Conservation (phyloP, 2,113 vertebrate genomes). For the Cebus imitator region DNA sequence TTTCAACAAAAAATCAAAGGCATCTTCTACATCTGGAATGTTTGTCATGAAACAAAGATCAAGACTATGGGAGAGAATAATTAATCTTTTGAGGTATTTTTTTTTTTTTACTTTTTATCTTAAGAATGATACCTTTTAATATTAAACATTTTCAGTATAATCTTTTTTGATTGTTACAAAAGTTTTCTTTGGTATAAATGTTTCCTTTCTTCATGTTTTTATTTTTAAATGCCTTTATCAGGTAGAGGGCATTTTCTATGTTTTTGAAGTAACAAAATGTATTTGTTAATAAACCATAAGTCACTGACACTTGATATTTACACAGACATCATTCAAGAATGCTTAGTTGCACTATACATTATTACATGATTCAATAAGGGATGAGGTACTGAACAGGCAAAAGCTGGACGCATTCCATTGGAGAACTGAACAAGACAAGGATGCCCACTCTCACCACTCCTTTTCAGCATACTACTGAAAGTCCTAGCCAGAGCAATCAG, state of each 20-base stretch:
- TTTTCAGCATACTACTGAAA: too few species aligned
- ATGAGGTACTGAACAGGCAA: too few species aligned
- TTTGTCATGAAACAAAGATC: neutral
- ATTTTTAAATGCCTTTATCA: neutral
- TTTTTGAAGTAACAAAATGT: neutral
- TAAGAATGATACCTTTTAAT: neutral
- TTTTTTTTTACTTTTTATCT: neutral
- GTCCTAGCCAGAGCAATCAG: too few species aligned
- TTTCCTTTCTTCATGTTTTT: neutral
- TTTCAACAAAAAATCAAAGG: neutral
- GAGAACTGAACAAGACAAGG: too few species aligned
- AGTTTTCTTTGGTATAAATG: neutral
- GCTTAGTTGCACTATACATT: neutral
- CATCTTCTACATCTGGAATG: neutral
- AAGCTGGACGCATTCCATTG: too few species aligned
- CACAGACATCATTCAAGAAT: neutral
- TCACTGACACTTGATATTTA: neutral
- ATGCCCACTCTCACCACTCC: too few species aligned
- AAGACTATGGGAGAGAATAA: neutral
- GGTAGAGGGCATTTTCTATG: neutral
- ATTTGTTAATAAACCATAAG: neutral
- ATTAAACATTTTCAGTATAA: neutral
- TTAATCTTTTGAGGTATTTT: neutral
- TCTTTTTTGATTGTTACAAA: neutral
- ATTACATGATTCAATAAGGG: neutral